A percentile compares a stretch with the other conserved stretches of the same genome.
Conservation (phyloP, 2,113 vertebrate species). For the Mus musculus region GRCm39 chr1:35817001-35817500, state of each 20-base stretch:
- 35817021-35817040: too few species aligned
- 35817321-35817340: neutral
- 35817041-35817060: fast-evolving
- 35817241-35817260: conserved; percentile 1
- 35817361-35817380: conserved; percentile 41
- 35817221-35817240: neutral
- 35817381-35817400: neutral
- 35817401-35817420: neutral
- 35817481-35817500: neutral
- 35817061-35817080: neutral
- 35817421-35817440: neutral
- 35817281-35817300: neutral
- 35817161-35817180: neutral
- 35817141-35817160: neutral
- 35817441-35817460: neutral
- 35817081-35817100: neutral
- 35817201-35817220: neutral
- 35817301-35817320: neutral
- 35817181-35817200: neutral
- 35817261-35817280: neutral
- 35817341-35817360: neutral
- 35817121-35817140: neutral
- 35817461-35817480: neutral
- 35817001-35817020: too few species aligned
- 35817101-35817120: neutral